phyloP scores from a whole-genome alignment of 2,113 vertebrate genomes.

The Poeciliopsis turrubarensis region DNA sequence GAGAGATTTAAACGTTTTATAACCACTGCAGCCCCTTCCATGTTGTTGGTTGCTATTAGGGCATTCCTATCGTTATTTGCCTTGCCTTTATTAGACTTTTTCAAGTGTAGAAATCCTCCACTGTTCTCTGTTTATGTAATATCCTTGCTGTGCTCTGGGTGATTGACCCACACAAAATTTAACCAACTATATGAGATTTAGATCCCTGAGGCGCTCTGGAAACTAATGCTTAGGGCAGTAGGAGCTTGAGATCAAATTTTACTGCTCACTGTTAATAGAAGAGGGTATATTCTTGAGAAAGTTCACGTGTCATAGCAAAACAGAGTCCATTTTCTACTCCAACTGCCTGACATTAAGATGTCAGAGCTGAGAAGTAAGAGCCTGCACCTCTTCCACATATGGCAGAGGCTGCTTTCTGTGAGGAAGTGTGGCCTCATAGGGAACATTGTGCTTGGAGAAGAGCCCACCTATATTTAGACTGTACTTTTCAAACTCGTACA shows the following conservation, averaged over 20 bases:
- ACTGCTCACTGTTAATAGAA: neutral
- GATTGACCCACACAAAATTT: neutral
- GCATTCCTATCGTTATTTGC: neutral
- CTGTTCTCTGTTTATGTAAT: neutral
- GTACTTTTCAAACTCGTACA: too few species aligned
- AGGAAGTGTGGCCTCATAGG: conserved; percentile 13
- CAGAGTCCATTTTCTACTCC: neutral
- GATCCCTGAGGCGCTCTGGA: neutral
- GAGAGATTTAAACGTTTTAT: too few species aligned
- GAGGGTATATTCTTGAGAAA: neutral
- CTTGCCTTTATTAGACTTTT: too few species aligned
- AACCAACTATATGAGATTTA: neutral
- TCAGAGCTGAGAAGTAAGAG: too few species aligned
- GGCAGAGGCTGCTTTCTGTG: conserved; percentile 2
- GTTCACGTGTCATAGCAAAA: conserved; percentile 4
- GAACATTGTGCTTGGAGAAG: conserved; percentile 12
- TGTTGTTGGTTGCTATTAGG: too few species aligned
- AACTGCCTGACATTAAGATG: neutral
- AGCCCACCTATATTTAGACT: conserved; percentile 53
- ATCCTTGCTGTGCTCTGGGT: neutral
- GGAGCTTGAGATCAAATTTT: neutral
- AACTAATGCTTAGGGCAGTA: neutral
- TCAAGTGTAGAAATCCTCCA: neutral
- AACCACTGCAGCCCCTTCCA: too few species aligned
- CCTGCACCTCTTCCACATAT: neutral